Percentiles rank a stretch among this genome's conserved stretches.
Conservation (phyloP, 2,888 invertebrate genomes). For the Andrena camellia region DNA sequence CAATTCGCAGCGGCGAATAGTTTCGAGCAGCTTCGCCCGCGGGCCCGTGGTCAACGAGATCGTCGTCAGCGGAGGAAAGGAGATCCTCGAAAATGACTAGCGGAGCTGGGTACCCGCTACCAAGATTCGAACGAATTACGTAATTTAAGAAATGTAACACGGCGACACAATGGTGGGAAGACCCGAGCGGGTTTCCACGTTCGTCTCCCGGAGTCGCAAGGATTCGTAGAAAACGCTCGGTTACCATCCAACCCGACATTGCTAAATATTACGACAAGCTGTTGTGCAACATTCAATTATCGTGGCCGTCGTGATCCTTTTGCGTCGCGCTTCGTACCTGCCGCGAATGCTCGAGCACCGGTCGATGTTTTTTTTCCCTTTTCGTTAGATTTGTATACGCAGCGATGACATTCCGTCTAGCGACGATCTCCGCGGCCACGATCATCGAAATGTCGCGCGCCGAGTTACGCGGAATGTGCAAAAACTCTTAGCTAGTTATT, state of each 20-base stretch:
- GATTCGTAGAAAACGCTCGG: constrained; percentile 58
- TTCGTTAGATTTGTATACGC: background rate
- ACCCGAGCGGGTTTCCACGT: constrained; percentile 57
- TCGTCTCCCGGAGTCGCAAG: constrained; percentile 32
- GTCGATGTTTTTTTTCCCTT: constrained; percentile 10
- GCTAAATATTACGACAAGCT: constrained; percentile 73
- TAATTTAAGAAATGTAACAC: constrained; percentile 48
- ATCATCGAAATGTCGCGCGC: background rate
- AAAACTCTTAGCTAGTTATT: too few relatives aligned
- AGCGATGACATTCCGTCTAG: constrained; percentile 3
- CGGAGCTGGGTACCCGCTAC: background rate
- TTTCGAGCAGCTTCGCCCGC: background rate
- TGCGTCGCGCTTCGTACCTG: constrained; percentile 53
- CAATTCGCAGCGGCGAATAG: background rate
- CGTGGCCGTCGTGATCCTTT: constrained; percentile 61
- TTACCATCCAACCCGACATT: constrained; percentile 54
- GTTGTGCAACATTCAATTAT: constrained; percentile 70
- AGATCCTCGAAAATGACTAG: background rate
- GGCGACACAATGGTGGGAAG: constrained; percentile 60
- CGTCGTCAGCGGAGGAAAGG: background rate
- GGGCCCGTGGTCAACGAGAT: background rate
- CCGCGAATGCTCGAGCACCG: constrained; percentile 37
- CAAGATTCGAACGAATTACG: constrained; percentile 22
- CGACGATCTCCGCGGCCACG: background rate
- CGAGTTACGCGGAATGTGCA: constrained; percentile 11